Conservation (phyloP, 2,113 vertebrate species). For the Natator depressus region DNA sequence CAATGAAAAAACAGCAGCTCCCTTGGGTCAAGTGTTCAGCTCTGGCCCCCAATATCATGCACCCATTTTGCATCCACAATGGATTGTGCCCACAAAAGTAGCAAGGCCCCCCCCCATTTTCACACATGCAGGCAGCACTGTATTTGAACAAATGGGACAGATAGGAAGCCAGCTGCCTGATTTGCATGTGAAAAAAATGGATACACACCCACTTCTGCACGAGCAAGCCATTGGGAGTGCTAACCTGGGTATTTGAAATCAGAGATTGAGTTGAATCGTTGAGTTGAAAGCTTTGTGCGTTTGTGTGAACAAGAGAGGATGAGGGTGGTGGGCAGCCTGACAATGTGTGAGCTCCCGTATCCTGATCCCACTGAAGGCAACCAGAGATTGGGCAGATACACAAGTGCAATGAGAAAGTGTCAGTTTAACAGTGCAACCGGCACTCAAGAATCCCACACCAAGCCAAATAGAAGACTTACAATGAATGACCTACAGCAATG, state of each 20-base stretch:
- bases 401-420: slow-evolving; percentile 16
- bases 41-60: background rate
- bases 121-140: background rate
- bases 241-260: background rate
- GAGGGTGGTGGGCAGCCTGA: background rate
- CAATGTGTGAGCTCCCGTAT: accelerated
- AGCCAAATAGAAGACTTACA: slow-evolving; percentile 38
- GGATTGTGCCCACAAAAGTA: accelerated
- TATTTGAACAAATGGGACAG: background rate
- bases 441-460: slow-evolving; percentile 37
- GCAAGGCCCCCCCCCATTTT: background rate
- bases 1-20: background rate
- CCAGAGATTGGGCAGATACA: background rate
- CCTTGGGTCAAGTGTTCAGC: accelerated
- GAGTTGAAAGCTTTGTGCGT: background rate
- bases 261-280: background rate
- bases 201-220: background rate
- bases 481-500: slow-evolving; percentile 37
- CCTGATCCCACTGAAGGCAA: accelerated
- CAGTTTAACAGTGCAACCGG: slow-evolving; percentile 19
- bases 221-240: accelerated
- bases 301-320: background rate
- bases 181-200: background rate
- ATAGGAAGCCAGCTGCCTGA: background rate
- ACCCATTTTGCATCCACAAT: background rate